Evolutionary conservation across 2,797 vertebrate genomes (phyloP).

Genomic region (Hemitrygon akajei): DNA sequence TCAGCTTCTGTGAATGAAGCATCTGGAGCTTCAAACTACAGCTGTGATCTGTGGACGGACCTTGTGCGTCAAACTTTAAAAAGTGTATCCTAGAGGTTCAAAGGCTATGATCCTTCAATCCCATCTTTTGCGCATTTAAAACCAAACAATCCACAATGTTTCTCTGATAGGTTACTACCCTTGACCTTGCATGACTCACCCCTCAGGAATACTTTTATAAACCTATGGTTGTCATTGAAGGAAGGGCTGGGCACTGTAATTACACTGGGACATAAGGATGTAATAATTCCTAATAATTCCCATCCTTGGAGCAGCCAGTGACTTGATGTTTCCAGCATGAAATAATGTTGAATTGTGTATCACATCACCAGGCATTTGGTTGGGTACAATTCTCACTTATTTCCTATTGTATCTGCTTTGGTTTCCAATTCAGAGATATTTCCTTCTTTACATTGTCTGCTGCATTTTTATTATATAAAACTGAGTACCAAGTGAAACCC

Average conservation of each 20-base stretch:
- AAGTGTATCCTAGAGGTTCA: background rate
- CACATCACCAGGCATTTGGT: background rate
- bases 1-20: background rate
- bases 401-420: background rate
- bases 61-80: conserved; percentile 4
- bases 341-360: background rate
- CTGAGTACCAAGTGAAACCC: too few species aligned
- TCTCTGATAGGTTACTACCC: background rate
- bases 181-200: background rate
- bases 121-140: background rate
- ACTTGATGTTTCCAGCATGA: background rate
- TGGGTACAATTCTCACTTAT: background rate
- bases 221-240: background rate
- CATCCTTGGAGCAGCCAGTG: background rate
- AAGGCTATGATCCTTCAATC: background rate
- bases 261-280: background rate
- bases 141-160: background rate
- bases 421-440: background rate
- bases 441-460: background rate
- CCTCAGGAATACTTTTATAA: background rate
- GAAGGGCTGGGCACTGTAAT: background rate
- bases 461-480: background rate
- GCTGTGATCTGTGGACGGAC: background rate
- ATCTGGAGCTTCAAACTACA: background rate
- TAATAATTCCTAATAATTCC: background rate